Evolutionary conservation across 1,140 invertebrate genomes (phyloP).

Genomic region (Proctacanthus coquilletti): DNA sequence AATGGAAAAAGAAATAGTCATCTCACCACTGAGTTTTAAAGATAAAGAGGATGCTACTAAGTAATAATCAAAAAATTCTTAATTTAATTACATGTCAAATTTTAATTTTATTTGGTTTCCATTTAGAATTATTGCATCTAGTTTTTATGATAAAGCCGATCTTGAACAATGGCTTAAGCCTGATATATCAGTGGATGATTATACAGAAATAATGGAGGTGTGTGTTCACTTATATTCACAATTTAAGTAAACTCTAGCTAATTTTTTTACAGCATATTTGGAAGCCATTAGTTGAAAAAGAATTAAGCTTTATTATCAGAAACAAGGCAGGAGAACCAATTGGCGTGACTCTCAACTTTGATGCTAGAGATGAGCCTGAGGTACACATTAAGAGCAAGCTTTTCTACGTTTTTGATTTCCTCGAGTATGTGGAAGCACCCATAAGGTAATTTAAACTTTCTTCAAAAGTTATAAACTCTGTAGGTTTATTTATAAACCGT

Average conservation of each 20-base stretch:
- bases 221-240: slow-evolving; percentile 9
- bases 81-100: not conserved
- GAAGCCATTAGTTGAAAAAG: slow-evolving; percentile 44
- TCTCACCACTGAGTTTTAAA: slow-evolving; percentile 36
- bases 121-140: slow-evolving; percentile 60
- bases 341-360: slow-evolving; percentile 60
- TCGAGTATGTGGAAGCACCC: slow-evolving; percentile 57
- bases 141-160: slow-evolving; percentile 72
- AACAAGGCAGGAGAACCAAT: slow-evolving; percentile 29
- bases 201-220: slow-evolving; percentile 44
- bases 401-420: slow-evolving; percentile 56
- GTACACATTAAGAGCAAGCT: slow-evolving; percentile 48
- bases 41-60: slow-evolving; percentile 45
- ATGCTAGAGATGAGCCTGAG: slow-evolving; percentile 60
- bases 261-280: slow-evolving; percentile 34
- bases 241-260: not conserved
- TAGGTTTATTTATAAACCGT: no score
- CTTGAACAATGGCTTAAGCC: slow-evolving; percentile 58
- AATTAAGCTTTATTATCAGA: slow-evolving; percentile 52
- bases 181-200: slow-evolving; percentile 45
- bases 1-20: slow-evolving; percentile 18
- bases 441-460: no score
- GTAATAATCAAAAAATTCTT: slow-evolving; percentile 17
- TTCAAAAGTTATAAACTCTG: no score
- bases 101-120: not conserved